These are phyloP conservation scores for Ispidina lecontei DNA, from an alignment of 2,797 vertebrate species.

Conservation along the genomic window DNA sequence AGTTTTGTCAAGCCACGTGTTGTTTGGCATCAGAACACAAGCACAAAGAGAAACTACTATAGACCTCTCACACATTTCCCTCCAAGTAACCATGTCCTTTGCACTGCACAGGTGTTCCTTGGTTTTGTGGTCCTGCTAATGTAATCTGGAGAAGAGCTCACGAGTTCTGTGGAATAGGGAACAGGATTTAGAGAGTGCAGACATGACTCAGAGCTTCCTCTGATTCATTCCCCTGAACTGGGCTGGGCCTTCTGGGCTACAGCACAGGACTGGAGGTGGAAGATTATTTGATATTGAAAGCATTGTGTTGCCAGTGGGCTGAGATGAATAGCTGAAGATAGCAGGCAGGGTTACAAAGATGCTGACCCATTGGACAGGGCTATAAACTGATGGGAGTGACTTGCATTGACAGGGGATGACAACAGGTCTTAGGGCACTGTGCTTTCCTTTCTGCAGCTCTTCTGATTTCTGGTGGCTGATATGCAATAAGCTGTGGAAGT, in stretches of 20 bases:
- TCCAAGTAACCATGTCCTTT: not conserved
- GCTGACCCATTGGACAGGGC: not conserved
- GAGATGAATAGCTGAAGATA: conserved; percentile 5
- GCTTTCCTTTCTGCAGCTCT: not conserved
- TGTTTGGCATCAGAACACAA: not conserved
- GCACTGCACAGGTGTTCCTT: not conserved
- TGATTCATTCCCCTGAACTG: not conserved
- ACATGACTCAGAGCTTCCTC: not conserved
- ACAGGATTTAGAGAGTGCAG: not conserved
- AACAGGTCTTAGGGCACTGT: not conserved
- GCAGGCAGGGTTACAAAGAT: not conserved
- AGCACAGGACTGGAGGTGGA: not conserved
- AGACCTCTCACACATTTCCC: not conserved
- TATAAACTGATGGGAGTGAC: not conserved
- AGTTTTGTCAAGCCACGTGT: not conserved
- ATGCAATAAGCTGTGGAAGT: not conserved
- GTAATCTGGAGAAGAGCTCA: not conserved
- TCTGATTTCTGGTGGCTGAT: conserved; percentile 7
- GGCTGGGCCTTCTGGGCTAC: not conserved
- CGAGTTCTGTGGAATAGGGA: not conserved
- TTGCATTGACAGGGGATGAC: not conserved
- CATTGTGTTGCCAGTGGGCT: not conserved
- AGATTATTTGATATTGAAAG: conserved; percentile 10
- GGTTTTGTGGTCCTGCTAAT: not conserved
- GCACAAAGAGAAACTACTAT: not conserved